Evolutionary conservation across 2,113 vertebrate species (phyloP), one percentile per base, ranked within the genome.

Genomic region (Cryptotis parvus): DNA sequence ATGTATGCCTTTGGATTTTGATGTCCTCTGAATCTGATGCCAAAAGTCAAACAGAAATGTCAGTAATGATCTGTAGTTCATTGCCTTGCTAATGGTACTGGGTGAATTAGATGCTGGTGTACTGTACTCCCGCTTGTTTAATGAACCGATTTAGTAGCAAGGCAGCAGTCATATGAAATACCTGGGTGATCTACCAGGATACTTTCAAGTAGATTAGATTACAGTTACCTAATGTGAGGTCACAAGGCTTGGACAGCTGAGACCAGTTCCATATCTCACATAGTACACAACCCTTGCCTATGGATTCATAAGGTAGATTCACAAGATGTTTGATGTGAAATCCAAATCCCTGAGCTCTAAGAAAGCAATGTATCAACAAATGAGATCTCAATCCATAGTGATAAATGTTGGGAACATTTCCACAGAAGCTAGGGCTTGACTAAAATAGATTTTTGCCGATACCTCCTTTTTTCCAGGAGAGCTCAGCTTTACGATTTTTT

Each of bases 121-220:
- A 85, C 85, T 90, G 55, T 70, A 78, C 94, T 85, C 63, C 87
- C 61, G 75, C 78, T 90, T 91, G 70, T 68, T 75, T 86, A 95
- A 96, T 91, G 49, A 80, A 86, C 76, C 76, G 77, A 9, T 85
- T 94, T 91, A 90, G 85, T 83, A 90, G 75, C n/a, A 37, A 89
- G 87, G 80, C 68, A 66, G 63, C 72, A 91, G 92, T 73, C 73
- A n/a, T 70, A 52, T 90, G 92, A 93, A 96, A 93, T 41, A 95
- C 91, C 88, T 94, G 94, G 93, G 93, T 97, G 95, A 95, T 89
- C 96, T 86, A 78, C 12, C n/a, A 70, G 79, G 63, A 33, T 88
- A 45, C 82, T 94, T 94, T 69, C 77, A 91, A 87, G 76, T 90
- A 69, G 77, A 86, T 94, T 95, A 43, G 39, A 87, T 89, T 96